Conservation (phyloP, 2,113 vertebrate species). For the Nymphicus hollandicus region DNA sequence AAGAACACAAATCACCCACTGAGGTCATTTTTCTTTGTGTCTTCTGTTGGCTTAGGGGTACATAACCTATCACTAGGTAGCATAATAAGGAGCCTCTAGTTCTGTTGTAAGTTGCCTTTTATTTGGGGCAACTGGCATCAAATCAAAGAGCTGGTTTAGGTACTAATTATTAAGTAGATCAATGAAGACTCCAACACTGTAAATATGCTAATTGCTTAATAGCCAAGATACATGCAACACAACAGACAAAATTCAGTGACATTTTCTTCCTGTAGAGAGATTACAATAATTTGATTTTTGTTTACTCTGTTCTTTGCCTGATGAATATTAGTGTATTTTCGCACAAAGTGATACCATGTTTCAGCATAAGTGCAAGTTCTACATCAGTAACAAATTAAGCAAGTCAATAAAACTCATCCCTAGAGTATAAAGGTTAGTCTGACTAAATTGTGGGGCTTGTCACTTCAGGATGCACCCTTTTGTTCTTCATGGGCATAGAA, state of each 20-base stretch:
- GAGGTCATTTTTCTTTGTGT: not conserved
- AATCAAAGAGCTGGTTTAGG: not conserved
- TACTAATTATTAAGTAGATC: not conserved
- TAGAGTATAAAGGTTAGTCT: not conserved
- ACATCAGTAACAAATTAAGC: not conserved
- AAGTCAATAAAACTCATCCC: not conserved
- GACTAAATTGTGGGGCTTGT: not conserved
- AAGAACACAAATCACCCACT: conserved; percentile 21
- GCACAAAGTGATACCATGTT: not conserved
- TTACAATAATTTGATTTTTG: not conserved
- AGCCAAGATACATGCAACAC: not conserved
- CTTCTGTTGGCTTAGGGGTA: not conserved
- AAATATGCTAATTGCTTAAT: not conserved
- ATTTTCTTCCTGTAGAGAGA: not conserved
- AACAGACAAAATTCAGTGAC: not conserved
- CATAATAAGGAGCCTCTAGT: not conserved
- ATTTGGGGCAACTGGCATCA: not conserved
- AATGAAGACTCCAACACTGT: not conserved
- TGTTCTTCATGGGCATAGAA: not conserved
- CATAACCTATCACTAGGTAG: not conserved
- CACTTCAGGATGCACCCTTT: not conserved
- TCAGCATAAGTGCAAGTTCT: not conserved
- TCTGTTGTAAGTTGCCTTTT: not conserved
- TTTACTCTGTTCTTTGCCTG: not conserved
- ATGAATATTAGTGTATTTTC: not conserved